phyloP scores from a whole-genome alignment of 2,113 vertebrate species.

The Gallinago jamesoni region DNA sequence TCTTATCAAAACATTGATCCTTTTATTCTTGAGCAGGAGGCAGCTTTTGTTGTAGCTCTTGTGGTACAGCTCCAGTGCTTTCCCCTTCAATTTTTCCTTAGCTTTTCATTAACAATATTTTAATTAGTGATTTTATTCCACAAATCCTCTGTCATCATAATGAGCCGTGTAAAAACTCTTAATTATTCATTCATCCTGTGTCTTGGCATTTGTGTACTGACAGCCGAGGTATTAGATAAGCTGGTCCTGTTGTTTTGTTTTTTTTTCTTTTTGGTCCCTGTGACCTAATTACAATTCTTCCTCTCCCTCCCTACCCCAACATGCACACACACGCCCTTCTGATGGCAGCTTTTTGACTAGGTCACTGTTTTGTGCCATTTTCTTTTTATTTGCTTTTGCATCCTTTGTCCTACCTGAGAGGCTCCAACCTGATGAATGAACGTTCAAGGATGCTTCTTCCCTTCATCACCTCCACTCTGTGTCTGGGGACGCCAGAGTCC shows the following conservation, averaged over 20 bases:
- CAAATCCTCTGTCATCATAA: neutral
- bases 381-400: neutral
- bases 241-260: slow-evolving; percentile 35
- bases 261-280: neutral
- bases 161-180: neutral
- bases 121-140: neutral
- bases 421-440: neutral
- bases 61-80: neutral
- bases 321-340: neutral
- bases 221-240: slow-evolving; percentile 45
- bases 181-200: neutral
- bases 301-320: neutral
- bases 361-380: neutral
- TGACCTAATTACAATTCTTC: slow-evolving; percentile 45
- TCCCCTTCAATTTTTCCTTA: neutral
- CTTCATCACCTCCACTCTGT: accelerated
- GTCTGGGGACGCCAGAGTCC: neutral
- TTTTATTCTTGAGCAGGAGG: neutral
- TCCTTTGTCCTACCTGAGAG: neutral
- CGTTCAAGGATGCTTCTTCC: neutral
- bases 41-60: neutral
- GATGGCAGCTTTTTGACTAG: neutral
- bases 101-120: neutral
- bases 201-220: neutral
- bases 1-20: neutral